phyloP scores from a whole-genome alignment of 2,888 invertebrate species.

The Agrochola macilenta region DNA sequence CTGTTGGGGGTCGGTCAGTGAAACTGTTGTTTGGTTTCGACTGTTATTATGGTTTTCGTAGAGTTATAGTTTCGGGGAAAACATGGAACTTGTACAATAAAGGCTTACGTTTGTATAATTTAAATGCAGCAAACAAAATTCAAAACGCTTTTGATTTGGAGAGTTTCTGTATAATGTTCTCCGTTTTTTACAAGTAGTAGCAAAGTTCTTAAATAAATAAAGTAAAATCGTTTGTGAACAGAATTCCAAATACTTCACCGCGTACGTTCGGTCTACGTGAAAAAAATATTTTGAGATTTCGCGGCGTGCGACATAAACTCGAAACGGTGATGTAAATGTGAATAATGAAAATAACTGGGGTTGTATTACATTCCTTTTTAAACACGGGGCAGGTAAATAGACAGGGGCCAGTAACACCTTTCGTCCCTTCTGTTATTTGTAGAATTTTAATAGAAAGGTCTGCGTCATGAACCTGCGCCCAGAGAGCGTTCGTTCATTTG shows the following conservation, averaged over 20 bases:
- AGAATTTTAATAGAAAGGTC: slow-evolving; percentile 88
- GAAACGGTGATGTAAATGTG: slow-evolving; percentile 78
- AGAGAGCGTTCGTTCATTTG: slow-evolving; percentile 62
- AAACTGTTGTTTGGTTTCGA: slow-evolving; percentile 53
- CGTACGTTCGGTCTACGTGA: slow-evolving; percentile 16
- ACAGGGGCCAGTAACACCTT: slow-evolving; percentile 83
- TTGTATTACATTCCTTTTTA: slow-evolving; percentile 88
- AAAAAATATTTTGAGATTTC: slow-evolving; percentile 52
- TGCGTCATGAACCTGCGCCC: slow-evolving; percentile 65
- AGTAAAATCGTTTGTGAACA: slow-evolving; percentile 5
- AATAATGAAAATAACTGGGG: slow-evolving; percentile 88
- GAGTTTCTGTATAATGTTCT: neutral
- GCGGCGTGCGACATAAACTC: slow-evolving; percentile 61
- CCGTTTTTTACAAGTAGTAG: neutral
- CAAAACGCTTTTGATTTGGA: slow-evolving; percentile 4
- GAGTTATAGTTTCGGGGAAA: slow-evolving; percentile 38
- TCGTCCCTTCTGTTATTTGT: slow-evolving; percentile 85
- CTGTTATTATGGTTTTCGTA: slow-evolving; percentile 42
- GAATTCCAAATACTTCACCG: slow-evolving; percentile 31
- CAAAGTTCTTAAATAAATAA: slow-evolving; percentile 7
- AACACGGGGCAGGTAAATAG: slow-evolving; percentile 84
- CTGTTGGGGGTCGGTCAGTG: slow-evolving; percentile 61
- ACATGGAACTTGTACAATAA: slow-evolving; percentile 30
- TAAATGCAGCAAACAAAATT: neutral
- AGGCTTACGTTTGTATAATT: slow-evolving; percentile 29